Evolutionary conservation across 1,140 invertebrate species (phyloP), one percentile per base, ranked within the genome.

Genomic region (Leptestheria dahalacensis): DNA sequence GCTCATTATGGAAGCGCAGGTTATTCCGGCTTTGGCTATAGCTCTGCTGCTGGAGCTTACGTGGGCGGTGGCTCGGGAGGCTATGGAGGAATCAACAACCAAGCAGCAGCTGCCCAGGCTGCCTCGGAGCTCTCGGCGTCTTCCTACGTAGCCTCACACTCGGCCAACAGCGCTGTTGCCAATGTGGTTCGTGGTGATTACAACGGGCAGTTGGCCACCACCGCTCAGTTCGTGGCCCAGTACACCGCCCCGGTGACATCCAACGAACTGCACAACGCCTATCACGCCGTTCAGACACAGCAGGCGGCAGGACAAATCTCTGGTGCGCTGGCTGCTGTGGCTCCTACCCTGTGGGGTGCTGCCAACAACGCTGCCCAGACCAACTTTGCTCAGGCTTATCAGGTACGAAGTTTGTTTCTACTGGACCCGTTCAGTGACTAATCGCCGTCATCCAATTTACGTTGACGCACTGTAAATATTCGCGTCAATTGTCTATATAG

Each of bases 181-280:
- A 26, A 33, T 25, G 46, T 50, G 1, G 57, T 58, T 2, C 20
- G 46, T 18, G 46, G 26, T 23, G 48, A 58, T 23, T 58, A 58
- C 57, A 58, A 58, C 46, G 26, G 48, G 12, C 57, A 58, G 46
- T 15, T 58, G 57, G 57, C 57, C 10, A 58, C 57, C 20, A 58
- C 57, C n/a, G 57, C 57, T 28, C 57, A 58, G 26, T 58, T 58
- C 41, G 57, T 48, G 2, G 57, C 57, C 15, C 57, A 58, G 25
- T 58, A 58, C 57, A 58, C 57, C 1, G 46, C 46, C 12, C 57
- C 57, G 1, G 48, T 49, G 15, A 49, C 57, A 1, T 51, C 21
- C 3, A 48, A 58, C n/a, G 46, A 58, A 47, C 57, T 58, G 15
- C 57, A 58, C 25, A 50, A 48, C 11, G n/a, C 57, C 6, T 58